Percentiles rank a stretch among this genome's conserved stretches.
These are phyloP conservation scores for Microtus oregoni DNA, from an alignment of 2,113 vertebrate genomes.

Conservation along the genomic window DNA sequence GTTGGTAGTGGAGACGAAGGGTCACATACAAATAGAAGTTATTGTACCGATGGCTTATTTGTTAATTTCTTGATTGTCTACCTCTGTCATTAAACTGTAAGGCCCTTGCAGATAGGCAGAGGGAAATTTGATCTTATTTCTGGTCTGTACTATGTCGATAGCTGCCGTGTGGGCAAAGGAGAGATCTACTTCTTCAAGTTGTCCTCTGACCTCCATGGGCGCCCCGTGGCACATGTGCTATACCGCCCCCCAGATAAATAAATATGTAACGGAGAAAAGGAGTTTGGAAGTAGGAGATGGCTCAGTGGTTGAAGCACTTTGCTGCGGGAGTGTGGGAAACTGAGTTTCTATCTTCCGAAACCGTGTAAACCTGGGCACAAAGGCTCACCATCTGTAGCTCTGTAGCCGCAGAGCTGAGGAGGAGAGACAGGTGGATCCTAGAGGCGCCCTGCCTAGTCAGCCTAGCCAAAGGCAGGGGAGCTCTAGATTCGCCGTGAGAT, in stretches of 20 bases:
- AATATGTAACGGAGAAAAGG: not conserved
- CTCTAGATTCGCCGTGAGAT: not conserved
- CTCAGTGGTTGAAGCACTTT: not conserved
- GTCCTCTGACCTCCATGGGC: not conserved
- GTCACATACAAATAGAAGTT: not conserved
- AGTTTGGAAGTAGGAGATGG: not conserved
- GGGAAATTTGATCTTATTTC: not conserved
- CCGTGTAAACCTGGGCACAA: not conserved
- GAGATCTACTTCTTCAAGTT: too few species aligned
- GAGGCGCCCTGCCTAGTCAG: not conserved
- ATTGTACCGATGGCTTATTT: not conserved
- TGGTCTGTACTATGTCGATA: not conserved
- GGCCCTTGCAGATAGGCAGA: not conserved
- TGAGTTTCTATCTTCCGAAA: not conserved
- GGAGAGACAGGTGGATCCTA: not conserved
- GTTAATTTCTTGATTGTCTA: not conserved
- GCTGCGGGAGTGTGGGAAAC: not conserved
- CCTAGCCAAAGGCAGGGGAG: not conserved
- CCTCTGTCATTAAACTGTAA: not conserved
- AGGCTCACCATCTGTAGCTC: not conserved
- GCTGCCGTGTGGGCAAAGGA: not conserved
- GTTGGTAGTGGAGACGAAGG: not conserved
- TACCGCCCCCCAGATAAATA: not conserved
- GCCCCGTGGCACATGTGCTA: too few species aligned
- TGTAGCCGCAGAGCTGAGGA: too few species aligned